Base-by-base conservation (phyloP, 2,888 invertebrate species). In the Lasius platythorax region DNA sequence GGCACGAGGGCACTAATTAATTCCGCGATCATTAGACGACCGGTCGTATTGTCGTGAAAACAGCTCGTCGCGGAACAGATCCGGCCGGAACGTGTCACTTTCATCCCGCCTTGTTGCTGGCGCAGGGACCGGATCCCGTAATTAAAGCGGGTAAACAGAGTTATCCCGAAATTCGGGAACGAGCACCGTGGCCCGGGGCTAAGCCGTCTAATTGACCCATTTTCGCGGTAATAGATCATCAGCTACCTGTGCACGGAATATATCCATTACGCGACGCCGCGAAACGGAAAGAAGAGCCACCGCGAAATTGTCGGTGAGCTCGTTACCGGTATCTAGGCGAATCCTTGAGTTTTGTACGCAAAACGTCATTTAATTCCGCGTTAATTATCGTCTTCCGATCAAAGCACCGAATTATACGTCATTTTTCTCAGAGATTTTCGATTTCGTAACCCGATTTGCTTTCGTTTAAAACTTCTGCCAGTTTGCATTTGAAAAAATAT, bases 161-260 rank as follows among this genome's bases (percentile, higher is more conserved):
- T 91, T 91, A 91, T 70, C 87, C 70, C 61, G 88, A 91, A 91
- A 87, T 91, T 91, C 85, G 84, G 90, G 79, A 83, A 84, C 88
- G 85, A 78, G 85, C 85, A 53, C 33, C 82, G 87, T 87, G 67
- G 85, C 91, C 87, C 83, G 87, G 67, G 88, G 91, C 86, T 87
- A 85, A 88, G 76, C 72, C 58, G 84, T 79, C 88, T 91, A 92
- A 92, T 92, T 92, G 92, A 92, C 92, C 92, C 87, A 91, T 92
- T 92, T 92, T 91, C 91, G 89, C 78, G 83, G 87, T 92, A 92
- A 92, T 92, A 91, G 92, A 92, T 92, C 92, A 92, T 92, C 91
- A 91, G 87, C 87, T 73, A 73, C 64, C 85, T 66, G 28, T 74
- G 72, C 74, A 84, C 83, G 87, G 85, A 86, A 87, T 92, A 79